Conservation (phyloP, 2,113 vertebrate species). For the Oryctolagus cuniculus region DNA sequence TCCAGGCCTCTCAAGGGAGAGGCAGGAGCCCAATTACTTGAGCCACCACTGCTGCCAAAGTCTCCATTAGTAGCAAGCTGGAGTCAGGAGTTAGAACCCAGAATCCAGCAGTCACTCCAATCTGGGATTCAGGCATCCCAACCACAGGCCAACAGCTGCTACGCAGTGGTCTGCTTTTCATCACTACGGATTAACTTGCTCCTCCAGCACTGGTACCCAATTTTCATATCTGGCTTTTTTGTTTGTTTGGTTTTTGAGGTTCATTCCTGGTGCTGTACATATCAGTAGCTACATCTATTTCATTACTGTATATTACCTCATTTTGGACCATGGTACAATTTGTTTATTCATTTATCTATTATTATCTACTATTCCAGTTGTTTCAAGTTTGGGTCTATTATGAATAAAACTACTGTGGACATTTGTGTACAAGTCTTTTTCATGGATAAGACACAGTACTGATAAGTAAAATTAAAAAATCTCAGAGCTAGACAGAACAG, state of each 20-base stretch:
- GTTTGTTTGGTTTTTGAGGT: background rate
- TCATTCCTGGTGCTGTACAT: accelerated
- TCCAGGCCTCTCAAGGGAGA: no score
- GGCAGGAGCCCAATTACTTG: no score
- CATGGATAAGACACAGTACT: background rate
- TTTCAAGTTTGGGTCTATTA: background rate
- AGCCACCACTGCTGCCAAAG: no score
- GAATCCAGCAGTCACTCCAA: no score
- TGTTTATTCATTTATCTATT: background rate
- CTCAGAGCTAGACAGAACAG: background rate
- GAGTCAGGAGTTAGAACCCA: no score
- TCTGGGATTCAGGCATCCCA: no score
- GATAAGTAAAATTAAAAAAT: background rate
- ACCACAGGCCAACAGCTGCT: no score
- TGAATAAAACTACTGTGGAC: background rate
- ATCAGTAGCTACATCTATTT: background rate
- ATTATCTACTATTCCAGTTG: background rate
- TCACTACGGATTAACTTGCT: background rate
- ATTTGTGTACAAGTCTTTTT: background rate
- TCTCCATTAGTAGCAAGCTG: no score
- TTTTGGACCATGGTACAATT: background rate
- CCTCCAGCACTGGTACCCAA: background rate
- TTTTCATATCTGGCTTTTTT: background rate
- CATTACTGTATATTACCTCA: background rate
- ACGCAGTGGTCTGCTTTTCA: background rate